Base-by-base conservation (phyloP, 2,113 vertebrate species). In the Pseudorasbora parva region DNA sequence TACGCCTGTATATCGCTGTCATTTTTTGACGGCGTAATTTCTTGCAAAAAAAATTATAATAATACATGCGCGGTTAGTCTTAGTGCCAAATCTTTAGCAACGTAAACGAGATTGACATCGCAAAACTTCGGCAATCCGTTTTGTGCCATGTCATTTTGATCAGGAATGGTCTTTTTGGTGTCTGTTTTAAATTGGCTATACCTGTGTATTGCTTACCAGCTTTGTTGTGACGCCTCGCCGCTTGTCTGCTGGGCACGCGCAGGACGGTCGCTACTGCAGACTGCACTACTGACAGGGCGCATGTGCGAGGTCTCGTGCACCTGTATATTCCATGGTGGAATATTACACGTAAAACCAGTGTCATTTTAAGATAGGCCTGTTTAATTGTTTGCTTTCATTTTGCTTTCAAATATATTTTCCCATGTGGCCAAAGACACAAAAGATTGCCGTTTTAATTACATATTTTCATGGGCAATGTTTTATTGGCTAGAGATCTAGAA, bases 241-340 rank as follows among this genome's bases (percentile, higher is more conserved):
- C 25, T 60, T 57, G 76, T 43, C 15, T 80, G 71, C 41, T 80
- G 83, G 27, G 74, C 73, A 71, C 49, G 49, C 47, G 54, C 75
- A 41, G 41, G 54, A 78, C 60, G 51, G 8, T 11, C 27, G 54
- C 15, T 77, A 77, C 86, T 88, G 84, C 86, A 85, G 86, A 82
- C 78, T 47, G 59, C 56, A 33, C 30, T 54, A 51, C 25, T 25
- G 33, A 11, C 45, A 78, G 9, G 11, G 74, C 27, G 56, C 59
- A 80, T 71, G 54, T 45, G 73, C 83, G 21, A 83, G 54, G 80
- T 49, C 12, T 71, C 47, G 23, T 54, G 54, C 54, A 59, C 62
- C 45, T 64, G 60, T 30, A 21, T 5, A 19, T 8, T 6, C 19
- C 33, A 25, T 17, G 14, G n/a, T 17, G n/a, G n/a, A 15, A 15